Evolutionary conservation across 2,888 invertebrate species (phyloP).

Genomic region (Proisotoma minuta): DNA sequence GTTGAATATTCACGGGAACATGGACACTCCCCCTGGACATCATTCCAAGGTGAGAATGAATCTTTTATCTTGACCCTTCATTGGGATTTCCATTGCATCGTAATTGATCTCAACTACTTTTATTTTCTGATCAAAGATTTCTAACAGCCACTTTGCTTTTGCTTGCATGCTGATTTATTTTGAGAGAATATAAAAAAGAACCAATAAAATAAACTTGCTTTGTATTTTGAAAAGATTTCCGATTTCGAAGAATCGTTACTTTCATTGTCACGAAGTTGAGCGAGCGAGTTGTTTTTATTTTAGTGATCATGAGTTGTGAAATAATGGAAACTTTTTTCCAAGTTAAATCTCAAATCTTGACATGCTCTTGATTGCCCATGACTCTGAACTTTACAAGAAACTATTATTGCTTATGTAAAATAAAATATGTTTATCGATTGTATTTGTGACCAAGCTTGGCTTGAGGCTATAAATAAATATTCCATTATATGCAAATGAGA

Average conservation of each 20-base stretch:
- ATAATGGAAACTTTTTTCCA: conserved; percentile 1
- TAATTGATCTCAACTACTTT: too few relatives aligned
- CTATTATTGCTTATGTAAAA: too few relatives aligned
- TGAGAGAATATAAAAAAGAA: too few relatives aligned
- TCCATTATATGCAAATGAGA: conserved; percentile 44
- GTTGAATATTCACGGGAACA: conserved; percentile 34
- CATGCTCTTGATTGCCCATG: neutral
- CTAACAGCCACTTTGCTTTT: too few relatives aligned
- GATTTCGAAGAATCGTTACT: neutral
- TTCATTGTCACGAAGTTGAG: neutral
- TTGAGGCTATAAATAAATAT: conserved; percentile 21
- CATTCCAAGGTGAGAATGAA: conserved; percentile 36
- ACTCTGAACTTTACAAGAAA: neutral
- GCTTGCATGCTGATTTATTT: too few relatives aligned
- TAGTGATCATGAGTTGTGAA: conserved; percentile 10
- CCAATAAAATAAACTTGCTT: too few relatives aligned
- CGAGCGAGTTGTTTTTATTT: conserved; percentile 19
- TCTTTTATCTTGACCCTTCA: conserved; percentile 12
- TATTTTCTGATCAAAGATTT: too few relatives aligned
- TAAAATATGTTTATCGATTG: too few relatives aligned
- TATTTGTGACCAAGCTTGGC: too few relatives aligned
- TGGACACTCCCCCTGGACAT: conserved; percentile 37
- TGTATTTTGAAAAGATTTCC: neutral
- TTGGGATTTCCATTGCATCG: too few relatives aligned
- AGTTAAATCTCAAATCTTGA: conserved; percentile 3